These are phyloP conservation scores for Rhinella marina DNA, from an alignment of 2,797 vertebrate genomes.

Conservation along the genomic window DNA sequence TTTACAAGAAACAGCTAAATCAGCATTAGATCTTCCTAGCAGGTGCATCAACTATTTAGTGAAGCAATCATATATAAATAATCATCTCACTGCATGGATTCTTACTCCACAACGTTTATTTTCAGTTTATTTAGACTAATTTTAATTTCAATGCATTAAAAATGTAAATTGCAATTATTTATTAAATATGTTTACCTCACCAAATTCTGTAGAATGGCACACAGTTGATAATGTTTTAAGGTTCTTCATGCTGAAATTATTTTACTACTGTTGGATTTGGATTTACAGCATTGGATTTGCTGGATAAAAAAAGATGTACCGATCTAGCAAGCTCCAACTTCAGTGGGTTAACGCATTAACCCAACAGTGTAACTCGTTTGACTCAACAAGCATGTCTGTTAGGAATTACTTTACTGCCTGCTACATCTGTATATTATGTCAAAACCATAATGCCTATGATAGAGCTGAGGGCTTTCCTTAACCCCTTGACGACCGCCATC, in stretches of 20 bases:
- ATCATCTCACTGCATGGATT: conserved; percentile 2
- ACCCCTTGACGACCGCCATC: too few species aligned
- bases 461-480: too few species aligned
- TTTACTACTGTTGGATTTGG: not conserved
- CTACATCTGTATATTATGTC: too few species aligned
- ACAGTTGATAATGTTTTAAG: not conserved
- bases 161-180: conserved; percentile 14
- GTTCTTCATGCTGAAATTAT: not conserved
- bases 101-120: conserved; percentile 22
- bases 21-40: not conserved
- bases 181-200: conserved; percentile 14
- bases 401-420: too few species aligned
- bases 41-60: conserved; percentile 12
- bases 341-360: too few species aligned
- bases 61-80: conserved; percentile 24
- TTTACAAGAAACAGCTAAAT: not conserved
- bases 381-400: too few species aligned
- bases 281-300: not conserved
- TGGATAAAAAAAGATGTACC: not conserved
- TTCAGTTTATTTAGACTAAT: not conserved
- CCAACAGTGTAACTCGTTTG: too few species aligned
- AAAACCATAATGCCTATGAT: too few species aligned
- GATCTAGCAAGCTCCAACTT: too few species aligned
- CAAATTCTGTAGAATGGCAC: not conserved
- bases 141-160: conserved; percentile 24